These are phyloP conservation scores for Podarcis siculus DNA, from an alignment of 2,797 vertebrate genomes.

Conservation along the genomic window DNA sequence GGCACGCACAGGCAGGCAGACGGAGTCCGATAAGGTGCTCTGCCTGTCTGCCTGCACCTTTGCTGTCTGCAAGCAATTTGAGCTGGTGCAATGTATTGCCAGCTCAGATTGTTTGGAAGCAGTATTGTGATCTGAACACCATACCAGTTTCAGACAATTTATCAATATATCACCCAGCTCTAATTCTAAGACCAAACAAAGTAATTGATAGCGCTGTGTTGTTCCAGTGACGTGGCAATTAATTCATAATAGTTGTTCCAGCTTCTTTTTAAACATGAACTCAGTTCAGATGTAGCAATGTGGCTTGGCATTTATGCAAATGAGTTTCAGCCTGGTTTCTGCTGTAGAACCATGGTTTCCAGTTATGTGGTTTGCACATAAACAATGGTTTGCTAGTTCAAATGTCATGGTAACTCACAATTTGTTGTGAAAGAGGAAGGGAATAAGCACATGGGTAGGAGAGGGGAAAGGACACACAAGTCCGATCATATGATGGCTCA, in stretches of 20 bases:
- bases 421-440: neutral
- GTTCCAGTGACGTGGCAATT: neutral
- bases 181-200: neutral
- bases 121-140: no score
- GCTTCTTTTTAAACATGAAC: neutral
- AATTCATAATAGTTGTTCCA: neutral
- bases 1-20: no score
- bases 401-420: neutral
- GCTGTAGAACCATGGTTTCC: neutral
- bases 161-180: no score
- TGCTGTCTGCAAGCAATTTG: no score
- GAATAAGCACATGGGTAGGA: neutral
- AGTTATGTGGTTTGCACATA: no score
- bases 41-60: no score
- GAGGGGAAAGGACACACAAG: no score
- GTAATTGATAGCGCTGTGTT: neutral
- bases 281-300: neutral
- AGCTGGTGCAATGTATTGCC: no score
- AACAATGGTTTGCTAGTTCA: neutral
- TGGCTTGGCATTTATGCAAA: neutral
- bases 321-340: neutral
- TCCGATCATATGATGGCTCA: no score
- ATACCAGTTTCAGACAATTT: no score
- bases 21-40: no score
- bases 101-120: no score